Conservation (phyloP, 1,140 invertebrate species). For the Coptotermes formosanus region DNA sequence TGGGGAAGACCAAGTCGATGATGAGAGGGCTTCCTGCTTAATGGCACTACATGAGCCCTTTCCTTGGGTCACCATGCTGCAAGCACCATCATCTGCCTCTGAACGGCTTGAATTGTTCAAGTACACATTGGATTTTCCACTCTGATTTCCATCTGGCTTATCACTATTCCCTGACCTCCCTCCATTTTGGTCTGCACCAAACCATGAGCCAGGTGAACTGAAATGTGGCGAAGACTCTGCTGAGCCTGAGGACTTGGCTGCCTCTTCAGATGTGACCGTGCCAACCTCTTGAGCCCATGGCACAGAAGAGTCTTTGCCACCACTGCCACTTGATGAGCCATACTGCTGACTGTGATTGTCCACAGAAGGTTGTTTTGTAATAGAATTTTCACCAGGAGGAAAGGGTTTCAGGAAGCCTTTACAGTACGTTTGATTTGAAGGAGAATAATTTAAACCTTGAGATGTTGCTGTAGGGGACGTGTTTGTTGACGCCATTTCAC, state of each 20-base stretch:
- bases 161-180: background rate
- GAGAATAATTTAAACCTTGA: constrained; percentile 35
- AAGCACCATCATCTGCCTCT: background rate
- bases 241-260: background rate
- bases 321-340: background rate
- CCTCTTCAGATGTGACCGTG: background rate
- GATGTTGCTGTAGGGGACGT: constrained; percentile 46
- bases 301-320: background rate
- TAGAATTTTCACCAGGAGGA: constrained; percentile 44
- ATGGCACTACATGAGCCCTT: constrained; percentile 22
- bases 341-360: background rate
- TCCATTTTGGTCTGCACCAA: background rate
- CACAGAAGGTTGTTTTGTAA: constrained; percentile 26
- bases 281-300: background rate
- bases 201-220: background rate
- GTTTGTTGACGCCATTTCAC: constrained; percentile 26
- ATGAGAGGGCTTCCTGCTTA: constrained; percentile 28
- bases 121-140: background rate
- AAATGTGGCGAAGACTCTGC: background rate
- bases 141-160: constrained; percentile 8
- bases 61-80: background rate
- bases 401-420: constrained; percentile 54
- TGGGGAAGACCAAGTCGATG: constrained; percentile 40
- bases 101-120: background rate
- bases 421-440: constrained; percentile 41